These are phyloP conservation scores for Leptinotarsa texana DNA, from an alignment of 1,140 invertebrate species.

Conservation along the genomic window DNA sequence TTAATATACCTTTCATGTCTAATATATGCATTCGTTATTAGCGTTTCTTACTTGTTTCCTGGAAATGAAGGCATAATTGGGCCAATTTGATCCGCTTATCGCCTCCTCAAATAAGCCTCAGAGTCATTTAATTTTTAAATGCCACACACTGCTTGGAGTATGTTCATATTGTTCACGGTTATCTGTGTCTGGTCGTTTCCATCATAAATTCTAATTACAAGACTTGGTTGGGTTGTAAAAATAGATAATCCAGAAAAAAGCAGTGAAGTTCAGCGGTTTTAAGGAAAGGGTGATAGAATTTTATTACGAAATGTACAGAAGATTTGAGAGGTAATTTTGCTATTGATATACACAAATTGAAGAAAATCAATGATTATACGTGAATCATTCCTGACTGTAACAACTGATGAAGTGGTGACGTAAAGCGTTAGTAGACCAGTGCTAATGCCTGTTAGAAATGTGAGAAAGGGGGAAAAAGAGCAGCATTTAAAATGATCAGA, in stretches of 20 bases:
- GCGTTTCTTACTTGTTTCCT: neutral
- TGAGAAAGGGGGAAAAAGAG: too few species aligned
- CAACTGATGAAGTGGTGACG: too few species aligned
- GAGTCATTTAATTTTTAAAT: constrained; percentile 7
- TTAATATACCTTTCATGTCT: constrained; percentile 5
- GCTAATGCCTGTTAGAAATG: too few species aligned
- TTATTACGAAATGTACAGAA: too few species aligned
- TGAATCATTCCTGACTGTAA: too few species aligned
- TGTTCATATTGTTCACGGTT: neutral
- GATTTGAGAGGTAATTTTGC: too few species aligned
- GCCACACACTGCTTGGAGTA: neutral
- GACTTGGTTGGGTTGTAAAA: neutral
- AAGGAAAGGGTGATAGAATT: too few species aligned
- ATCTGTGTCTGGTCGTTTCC: neutral
- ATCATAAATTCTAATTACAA: constrained; percentile 4
- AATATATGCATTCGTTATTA: constrained; percentile 6
- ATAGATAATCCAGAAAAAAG: neutral
- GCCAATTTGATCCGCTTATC: constrained; percentile 5
- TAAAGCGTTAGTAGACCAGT: too few species aligned
- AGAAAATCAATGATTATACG: too few species aligned
- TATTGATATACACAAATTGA: too few species aligned
- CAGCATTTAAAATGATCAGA: too few species aligned
- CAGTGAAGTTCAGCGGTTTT: too few species aligned
- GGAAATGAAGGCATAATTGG: neutral
- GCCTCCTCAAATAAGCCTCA: constrained; percentile 1